phyloP scores from a whole-genome alignment of 2,888 invertebrate species.

The Laspeyria flexula region DNA sequence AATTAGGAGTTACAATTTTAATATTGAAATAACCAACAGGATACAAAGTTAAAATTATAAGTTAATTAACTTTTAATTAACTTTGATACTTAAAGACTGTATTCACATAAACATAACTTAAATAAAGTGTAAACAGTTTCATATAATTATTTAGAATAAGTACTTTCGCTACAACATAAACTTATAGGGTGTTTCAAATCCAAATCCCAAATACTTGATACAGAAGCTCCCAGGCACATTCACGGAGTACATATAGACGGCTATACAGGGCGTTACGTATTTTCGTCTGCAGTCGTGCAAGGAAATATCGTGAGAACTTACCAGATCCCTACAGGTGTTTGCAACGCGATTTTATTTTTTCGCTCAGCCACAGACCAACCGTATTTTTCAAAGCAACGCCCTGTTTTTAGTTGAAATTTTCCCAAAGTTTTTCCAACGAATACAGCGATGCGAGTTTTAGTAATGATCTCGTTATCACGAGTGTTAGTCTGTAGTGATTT shows the following conservation, averaged over 20 bases:
- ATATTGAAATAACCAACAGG: too few species aligned
- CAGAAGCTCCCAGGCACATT: conserved; percentile 21
- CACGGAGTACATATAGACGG: conserved; percentile 31
- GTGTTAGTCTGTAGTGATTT: conserved; percentile 25
- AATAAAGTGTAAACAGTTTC: too few species aligned
- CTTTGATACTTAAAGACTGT: too few species aligned
- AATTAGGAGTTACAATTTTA: too few species aligned
- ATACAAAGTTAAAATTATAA: too few species aligned
- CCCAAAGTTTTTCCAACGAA: conserved; percentile 16
- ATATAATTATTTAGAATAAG: too few species aligned
- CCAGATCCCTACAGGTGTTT: conserved; percentile 52
- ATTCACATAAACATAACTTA: too few species aligned
- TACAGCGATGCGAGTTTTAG: conserved; percentile 30
- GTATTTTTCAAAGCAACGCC: conserved; percentile 45
- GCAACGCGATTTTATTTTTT: conserved; percentile 34
- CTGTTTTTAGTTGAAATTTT: conserved; percentile 36
- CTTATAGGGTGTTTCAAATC: conserved; percentile 19
- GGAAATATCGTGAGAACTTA: conserved; percentile 56
- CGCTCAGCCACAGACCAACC: conserved; percentile 30
- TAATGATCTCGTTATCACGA: conserved; percentile 44
- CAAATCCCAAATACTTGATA: conserved; percentile 23
- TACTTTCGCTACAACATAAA: not conserved
- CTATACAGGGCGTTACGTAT: conserved; percentile 38
- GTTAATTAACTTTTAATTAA: too few species aligned
- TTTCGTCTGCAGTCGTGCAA: conserved; percentile 52